These are phyloP conservation scores for Xyrichtys novacula DNA, from an alignment of 2,797 vertebrate species.

Conservation along the genomic window DNA sequence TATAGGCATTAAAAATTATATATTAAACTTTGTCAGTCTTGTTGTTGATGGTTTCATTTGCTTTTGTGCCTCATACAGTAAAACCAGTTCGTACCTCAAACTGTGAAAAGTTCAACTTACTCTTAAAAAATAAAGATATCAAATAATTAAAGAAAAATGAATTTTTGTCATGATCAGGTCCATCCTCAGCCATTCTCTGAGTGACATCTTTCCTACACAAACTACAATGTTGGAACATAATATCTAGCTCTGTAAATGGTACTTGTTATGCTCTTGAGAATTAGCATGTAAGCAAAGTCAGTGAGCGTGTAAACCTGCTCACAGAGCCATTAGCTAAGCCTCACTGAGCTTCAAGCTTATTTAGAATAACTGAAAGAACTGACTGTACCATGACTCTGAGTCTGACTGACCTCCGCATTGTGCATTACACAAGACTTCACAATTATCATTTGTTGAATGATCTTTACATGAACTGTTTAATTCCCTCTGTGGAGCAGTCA, in stretches of 20 bases:
- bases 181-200: background rate
- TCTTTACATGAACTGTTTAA: background rate
- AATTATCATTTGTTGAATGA: background rate
- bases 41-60: no score
- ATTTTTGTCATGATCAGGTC: no score
- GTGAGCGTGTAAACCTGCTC: background rate
- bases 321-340: background rate
- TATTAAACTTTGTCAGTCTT: no score
- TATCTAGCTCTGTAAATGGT: background rate
- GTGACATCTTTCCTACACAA: no score
- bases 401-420: no score
- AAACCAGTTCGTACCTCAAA: no score
- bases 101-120: no score
- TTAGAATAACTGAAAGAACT: background rate
- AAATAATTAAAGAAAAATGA: no score
- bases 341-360: background rate
- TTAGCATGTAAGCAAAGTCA: background rate
- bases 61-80: no score
- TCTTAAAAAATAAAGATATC: no score
- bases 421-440: no score
- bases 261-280: background rate
- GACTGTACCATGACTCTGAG: background rate
- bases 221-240: background rate
- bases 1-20: no score
- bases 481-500: background rate